A percentile compares a stretch with the other conserved stretches of the same genome.
phyloP scores from a whole-genome alignment of 1,140 invertebrate species.

The Dolichoris vasculosae region DNA sequence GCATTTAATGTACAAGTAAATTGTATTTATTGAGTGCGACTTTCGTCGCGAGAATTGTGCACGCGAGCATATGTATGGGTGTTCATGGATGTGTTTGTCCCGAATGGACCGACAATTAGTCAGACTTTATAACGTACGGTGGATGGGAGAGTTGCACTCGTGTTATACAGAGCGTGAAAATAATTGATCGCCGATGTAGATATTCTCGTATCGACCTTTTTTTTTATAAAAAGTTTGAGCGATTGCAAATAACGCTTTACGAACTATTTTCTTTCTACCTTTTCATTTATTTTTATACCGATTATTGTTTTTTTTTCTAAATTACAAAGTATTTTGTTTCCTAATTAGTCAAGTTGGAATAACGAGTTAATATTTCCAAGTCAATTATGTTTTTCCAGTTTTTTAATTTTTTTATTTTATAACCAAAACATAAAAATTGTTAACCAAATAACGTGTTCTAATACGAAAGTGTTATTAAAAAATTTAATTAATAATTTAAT shows the following conservation, averaged over 20 bases:
- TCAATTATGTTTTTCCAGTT: not conserved
- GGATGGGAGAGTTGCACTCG: not conserved
- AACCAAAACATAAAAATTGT: not conserved
- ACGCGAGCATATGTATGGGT: not conserved
- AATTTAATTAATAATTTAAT: not conserved
- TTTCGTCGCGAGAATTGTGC: slow-evolving; percentile 34
- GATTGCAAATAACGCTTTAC: not conserved
- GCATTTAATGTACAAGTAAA: slow-evolving; percentile 47
- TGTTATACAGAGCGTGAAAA: slow-evolving; percentile 40
- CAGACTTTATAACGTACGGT: slow-evolving; percentile 3
- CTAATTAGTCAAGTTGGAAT: not conserved
- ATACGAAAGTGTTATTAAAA: not conserved
- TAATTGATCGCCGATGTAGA: slow-evolving; percentile 49
- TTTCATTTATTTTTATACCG: slow-evolving; percentile 22
- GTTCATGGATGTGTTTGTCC: not conserved
- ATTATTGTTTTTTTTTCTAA: not conserved
- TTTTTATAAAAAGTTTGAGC: not conserved
- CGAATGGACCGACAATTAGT: slow-evolving; percentile 41
- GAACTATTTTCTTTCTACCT: not conserved
- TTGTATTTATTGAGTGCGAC: slow-evolving; percentile 53
- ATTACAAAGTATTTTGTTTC: not conserved
- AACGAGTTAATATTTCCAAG: not conserved
- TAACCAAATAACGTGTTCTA: not conserved
- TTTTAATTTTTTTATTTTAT: too few relatives aligned
- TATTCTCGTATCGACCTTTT: not conserved